Base-by-base conservation (phyloP, 1,140 invertebrate species). In the Anoplophora glabripennis region DNA sequence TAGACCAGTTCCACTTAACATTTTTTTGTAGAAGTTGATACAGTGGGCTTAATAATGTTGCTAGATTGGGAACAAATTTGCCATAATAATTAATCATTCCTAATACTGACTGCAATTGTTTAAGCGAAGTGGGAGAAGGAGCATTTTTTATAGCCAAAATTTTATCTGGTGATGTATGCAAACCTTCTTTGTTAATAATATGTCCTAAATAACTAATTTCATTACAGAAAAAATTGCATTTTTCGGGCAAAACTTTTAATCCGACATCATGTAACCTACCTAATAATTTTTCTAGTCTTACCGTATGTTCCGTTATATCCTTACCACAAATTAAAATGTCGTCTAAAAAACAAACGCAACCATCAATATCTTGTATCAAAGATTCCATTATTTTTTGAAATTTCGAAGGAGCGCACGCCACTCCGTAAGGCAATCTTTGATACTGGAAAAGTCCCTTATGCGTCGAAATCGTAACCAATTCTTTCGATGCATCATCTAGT, bases 401-500 rank as follows among this genome's bases (percentile, higher is more conserved):
- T 40, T 69, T 65, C 1, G 53, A 52, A 0, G 68, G 65, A 4
- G 64, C 65, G n/a, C 66, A 66, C 4, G 63, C 66, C 0, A 78
- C 45, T 1, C 75, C 76, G 60, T 73, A 75, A 17, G 72, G 69
- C 21, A 77, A 44, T 37, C 69, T 55, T 10, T 56, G 75, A 57
- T 69, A 74, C 35, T 59, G 14, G 45, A 64, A 75, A 5, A 72
- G 41, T 7, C 74, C 76, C 37, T 64, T 62, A 38, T 64, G 66
- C 0, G 69, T 75, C 11, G 59, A 66, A 44, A 77, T 75, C 4
- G 69, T 74, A 4, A 76, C n/a, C 75, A 76, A 75, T 5, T 68
- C 48, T 33, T 53, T 71, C 40, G 71, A 67, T 1, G 55, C 42
- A 18, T 68, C 62, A 3, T 71, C 68, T 4, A 80, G 41, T 5